Conservation (phyloP, 2,113 vertebrate species). For the Chloebia gouldiae region DNA sequence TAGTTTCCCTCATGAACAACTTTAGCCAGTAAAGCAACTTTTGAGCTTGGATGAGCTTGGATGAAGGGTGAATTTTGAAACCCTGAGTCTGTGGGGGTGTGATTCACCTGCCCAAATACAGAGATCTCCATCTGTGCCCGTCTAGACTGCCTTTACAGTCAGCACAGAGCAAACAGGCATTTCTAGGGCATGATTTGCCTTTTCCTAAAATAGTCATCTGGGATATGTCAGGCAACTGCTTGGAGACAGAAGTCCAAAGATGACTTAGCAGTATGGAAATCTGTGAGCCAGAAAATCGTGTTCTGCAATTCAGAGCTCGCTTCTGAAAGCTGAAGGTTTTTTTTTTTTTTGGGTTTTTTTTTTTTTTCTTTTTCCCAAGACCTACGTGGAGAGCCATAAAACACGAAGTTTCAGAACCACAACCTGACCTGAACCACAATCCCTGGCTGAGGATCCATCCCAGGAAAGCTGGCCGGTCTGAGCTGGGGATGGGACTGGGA, state of each 20-base stretch:
- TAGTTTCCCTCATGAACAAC: background rate
- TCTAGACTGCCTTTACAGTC: constrained; percentile 59
- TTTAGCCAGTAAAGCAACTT: constrained; percentile 13
- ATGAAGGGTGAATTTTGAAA: constrained; percentile 37
- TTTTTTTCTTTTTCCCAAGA: background rate
- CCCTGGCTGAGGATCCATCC: background rate
- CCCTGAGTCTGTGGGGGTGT: background rate
- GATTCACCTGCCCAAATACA: constrained; percentile 58
- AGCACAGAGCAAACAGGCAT: constrained; percentile 49
- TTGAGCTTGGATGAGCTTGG: background rate
- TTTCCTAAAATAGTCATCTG: constrained; percentile 51
- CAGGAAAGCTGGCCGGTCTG: background rate
- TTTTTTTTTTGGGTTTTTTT: no score
- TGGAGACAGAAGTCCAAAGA: constrained; percentile 36
- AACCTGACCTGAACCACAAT: background rate
- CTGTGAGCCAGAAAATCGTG: constrained; percentile 20
- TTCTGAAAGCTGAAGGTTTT: background rate
- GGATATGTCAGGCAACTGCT: constrained; percentile 46
- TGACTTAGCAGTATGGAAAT: constrained; percentile 57
- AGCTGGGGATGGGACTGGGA: background rate
- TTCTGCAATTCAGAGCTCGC: constrained; percentile 12
- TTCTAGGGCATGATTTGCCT: constrained; percentile 59
- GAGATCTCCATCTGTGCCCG: constrained; percentile 57
- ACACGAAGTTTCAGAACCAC: background rate
- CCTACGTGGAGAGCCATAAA: background rate